Evolutionary conservation across 2,797 vertebrate species (phyloP), one percentile per base, ranked within the genome.

Genomic region (Poeciliopsis gracilis): DNA sequence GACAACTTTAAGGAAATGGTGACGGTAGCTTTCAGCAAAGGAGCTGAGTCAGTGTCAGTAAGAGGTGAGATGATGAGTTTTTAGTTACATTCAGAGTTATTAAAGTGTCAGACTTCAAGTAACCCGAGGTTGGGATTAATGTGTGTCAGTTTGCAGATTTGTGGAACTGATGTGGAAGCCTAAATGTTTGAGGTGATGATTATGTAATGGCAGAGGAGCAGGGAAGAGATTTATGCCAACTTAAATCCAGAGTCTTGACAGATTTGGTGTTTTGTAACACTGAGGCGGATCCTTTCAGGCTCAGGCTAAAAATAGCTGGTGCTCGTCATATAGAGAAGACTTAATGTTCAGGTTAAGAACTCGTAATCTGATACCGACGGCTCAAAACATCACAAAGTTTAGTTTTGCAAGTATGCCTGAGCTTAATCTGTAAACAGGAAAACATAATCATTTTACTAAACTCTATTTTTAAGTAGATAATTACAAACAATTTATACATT

Each of bases 21-120:
- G 30, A 63, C 36, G 61, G 33, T 51, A 36, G 83, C 77, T 55
- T 67, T 89, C 75, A 33, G 57, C 77, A 67, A 78, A 77, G 74
- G 61, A 63, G 33, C 77, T 86, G 84, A 67, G 63, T 75, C 77
- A 79, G 77, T 81, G 82, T 84, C 89, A 88, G 89, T 86, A 70
- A 77, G 76, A 84, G 86, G 84, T 88, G 83, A 86, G 81, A 73
- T 78, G 77, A 79, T 82, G 80, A 88, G 87, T 90, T 90, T 88
- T 85, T 76, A 57, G 80, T 80, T 20, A 77, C 81, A 89, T 89
- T 74, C 71, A 76, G 76, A 77, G 85, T 82, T 89, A 87, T 89
- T 90, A 86, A 89, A 88, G 78, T 86, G 88, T 83, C 83, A 88
- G 71, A 82, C 85, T 81, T 93, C 91, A 85, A 85, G 85, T 91